These are phyloP conservation scores for Ichneumon xanthorius DNA, from an alignment of 2,888 invertebrate genomes.

Conservation along the genomic window DNA sequence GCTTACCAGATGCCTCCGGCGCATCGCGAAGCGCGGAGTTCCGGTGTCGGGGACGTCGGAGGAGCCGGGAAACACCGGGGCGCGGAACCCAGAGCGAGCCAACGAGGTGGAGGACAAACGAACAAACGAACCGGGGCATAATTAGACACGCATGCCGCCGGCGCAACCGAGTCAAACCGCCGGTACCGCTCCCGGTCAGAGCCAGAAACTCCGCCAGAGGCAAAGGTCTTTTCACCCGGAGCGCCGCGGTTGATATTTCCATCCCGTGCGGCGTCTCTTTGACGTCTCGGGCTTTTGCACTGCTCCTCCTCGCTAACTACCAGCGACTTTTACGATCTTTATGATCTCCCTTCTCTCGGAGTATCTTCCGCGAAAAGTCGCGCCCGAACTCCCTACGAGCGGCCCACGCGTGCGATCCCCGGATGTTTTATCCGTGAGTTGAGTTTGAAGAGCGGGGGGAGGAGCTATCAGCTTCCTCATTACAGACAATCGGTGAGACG, in stretches of 20 bases:
- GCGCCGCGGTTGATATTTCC: constrained; percentile 57
- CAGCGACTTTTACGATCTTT: constrained; percentile 53
- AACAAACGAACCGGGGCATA: constrained; percentile 77
- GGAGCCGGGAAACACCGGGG: constrained; percentile 29
- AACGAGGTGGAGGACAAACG: constrained; percentile 76
- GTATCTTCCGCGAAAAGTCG: constrained; percentile 25
- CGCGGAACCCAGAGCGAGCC: constrained; percentile 45
- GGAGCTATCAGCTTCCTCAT: not conserved
- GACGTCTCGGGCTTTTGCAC: constrained; percentile 44
- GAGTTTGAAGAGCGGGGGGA: not conserved
- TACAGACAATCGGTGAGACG: not conserved
- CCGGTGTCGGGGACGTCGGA: constrained; percentile 52
- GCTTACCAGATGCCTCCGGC: constrained; percentile 61
- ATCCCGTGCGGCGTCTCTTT: constrained; percentile 56
- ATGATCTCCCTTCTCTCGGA: not conserved
- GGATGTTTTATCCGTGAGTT: constrained; percentile 22
- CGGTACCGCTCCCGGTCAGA: constrained; percentile 45
- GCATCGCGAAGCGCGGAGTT: constrained; percentile 60
- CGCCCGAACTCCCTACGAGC: not conserved
- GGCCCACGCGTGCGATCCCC: constrained; percentile 27
- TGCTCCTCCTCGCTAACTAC: constrained; percentile 34
- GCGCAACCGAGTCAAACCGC: constrained; percentile 74
- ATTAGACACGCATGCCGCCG: constrained; percentile 76
- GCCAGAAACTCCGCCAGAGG: constrained; percentile 45
- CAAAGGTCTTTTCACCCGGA: constrained; percentile 42